Conservation (phyloP, 2,113 vertebrate genomes). For the Pseudorhombus dupliciocellatus region DNA sequence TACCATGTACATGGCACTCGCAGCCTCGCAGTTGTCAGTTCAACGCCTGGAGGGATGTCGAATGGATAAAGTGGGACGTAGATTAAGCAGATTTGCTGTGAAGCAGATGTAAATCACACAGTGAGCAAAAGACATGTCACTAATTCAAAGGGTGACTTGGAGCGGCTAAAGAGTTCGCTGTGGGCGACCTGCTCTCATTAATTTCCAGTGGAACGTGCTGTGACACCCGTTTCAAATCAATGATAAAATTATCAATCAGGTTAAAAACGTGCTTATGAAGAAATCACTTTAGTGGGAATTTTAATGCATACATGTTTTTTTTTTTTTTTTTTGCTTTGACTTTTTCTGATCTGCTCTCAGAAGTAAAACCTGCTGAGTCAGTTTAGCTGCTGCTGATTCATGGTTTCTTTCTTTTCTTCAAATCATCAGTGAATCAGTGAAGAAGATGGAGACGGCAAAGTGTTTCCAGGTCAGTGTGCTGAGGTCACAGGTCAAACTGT, state of each 20-base stretch:
- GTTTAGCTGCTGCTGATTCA: too few relatives aligned
- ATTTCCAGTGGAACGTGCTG: slow-evolving; percentile 10
- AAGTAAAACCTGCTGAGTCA: too few relatives aligned
- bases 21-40: slow-evolving; percentile 44
- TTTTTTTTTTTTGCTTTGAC: too few relatives aligned
- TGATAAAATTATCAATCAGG: slow-evolving; percentile 23
- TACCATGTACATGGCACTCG: slow-evolving; percentile 33
- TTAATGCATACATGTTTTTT: neutral
- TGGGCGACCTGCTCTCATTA: slow-evolving; percentile 36
- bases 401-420: too few relatives aligned
- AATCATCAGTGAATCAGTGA: too few relatives aligned
- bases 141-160: slow-evolving; percentile 44
- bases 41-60: slow-evolving; percentile 30
- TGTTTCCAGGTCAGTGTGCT: too few relatives aligned
- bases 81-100: slow-evolving; percentile 59
- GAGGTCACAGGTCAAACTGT: too few relatives aligned
- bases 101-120: slow-evolving; percentile 64
- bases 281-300: neutral
- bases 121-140: slow-evolving; percentile 47
- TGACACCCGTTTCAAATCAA: slow-evolving; percentile 27
- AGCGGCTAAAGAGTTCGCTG: slow-evolving; percentile 38
- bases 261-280: neutral
- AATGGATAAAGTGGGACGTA: slow-evolving; percentile 47
- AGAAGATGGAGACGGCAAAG: too few relatives aligned
- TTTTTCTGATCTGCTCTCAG: slow-evolving; percentile 4